These are phyloP conservation scores for Cylloceria caligata DNA, from an alignment of 2,888 invertebrate species.

Conservation along the genomic window DNA sequence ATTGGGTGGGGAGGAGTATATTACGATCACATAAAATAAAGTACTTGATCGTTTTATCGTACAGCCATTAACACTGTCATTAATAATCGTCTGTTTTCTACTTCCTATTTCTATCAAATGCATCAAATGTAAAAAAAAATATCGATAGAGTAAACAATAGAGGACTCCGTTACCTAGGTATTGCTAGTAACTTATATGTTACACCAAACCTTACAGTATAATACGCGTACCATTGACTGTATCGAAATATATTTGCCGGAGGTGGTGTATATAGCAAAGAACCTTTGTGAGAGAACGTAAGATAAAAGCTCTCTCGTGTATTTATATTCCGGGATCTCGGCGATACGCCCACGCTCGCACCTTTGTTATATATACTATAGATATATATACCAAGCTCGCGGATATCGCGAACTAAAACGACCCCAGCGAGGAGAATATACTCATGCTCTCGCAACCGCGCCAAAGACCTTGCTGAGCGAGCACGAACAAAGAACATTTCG, in stretches of 20 bases:
- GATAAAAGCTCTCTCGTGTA: slow-evolving; percentile 61
- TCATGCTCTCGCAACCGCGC: slow-evolving; percentile 23
- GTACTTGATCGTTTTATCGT: too few relatives aligned
- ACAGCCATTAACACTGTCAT: not conserved
- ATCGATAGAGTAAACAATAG: slow-evolving; percentile 36
- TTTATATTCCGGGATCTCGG: slow-evolving; percentile 37
- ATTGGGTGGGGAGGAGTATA: not conserved
- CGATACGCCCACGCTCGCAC: slow-evolving; percentile 56
- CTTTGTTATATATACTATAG: slow-evolving; percentile 3
- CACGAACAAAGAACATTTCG: slow-evolving; percentile 52
- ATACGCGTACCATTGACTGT: slow-evolving; percentile 24
- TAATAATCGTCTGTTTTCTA: not conserved
- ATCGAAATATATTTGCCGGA: slow-evolving; percentile 18
- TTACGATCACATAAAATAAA: not conserved
- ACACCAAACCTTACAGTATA: not conserved
- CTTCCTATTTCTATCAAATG: not conserved
- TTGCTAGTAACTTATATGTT: slow-evolving; percentile 8
- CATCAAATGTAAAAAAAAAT: too few relatives aligned
- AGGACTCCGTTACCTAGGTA: slow-evolving; percentile 44
- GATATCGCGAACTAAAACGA: slow-evolving; percentile 44
- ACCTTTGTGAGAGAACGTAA: slow-evolving; percentile 62
- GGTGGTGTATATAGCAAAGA: slow-evolving; percentile 29
- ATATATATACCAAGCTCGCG: slow-evolving; percentile 37
- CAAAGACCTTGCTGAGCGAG: slow-evolving; percentile 45
- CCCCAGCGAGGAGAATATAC: slow-evolving; percentile 38